Conservation (phyloP, 2,888 invertebrate genomes). For the Conops quadrifasciatus region DNA sequence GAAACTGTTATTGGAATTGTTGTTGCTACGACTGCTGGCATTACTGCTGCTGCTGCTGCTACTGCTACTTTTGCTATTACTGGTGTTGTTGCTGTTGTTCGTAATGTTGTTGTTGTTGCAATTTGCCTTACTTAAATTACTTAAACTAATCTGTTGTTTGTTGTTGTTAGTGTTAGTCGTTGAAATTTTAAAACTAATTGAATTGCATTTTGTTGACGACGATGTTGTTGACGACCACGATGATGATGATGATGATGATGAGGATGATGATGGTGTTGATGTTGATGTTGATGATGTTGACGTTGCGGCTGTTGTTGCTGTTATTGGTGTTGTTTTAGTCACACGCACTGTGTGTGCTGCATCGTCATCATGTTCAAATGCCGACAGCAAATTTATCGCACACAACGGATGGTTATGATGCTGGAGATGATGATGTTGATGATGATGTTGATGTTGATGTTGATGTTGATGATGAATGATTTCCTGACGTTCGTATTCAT, state of each 20-base stretch:
- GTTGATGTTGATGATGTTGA: slow-evolving; percentile 39
- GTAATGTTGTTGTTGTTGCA: slow-evolving; percentile 33
- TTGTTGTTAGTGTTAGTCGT: slow-evolving; percentile 43
- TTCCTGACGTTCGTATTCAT: slow-evolving; percentile 64
- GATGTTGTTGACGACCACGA: slow-evolving; percentile 21
- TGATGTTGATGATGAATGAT: slow-evolving; percentile 55
- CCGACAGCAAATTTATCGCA: slow-evolving; percentile 48
- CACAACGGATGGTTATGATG: slow-evolving; percentile 37
- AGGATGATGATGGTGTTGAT: slow-evolving; percentile 37
- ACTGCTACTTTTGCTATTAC: slow-evolving; percentile 41
- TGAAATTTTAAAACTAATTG: slow-evolving; percentile 46
- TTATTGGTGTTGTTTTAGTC: no score
- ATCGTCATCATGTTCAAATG: slow-evolving; percentile 40
- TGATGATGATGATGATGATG: slow-evolving; percentile 36
- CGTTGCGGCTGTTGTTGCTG: slow-evolving; percentile 30
- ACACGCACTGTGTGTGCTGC: neutral
- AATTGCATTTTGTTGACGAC: slow-evolving; percentile 29
- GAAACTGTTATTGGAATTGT: no score
- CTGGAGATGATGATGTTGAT: no score
- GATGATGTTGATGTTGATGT: no score
- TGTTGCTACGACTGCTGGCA: slow-evolving; percentile 18
- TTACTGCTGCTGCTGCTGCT: slow-evolving; percentile 29
- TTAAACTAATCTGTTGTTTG: slow-evolving; percentile 14
- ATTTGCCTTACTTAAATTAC: slow-evolving; percentile 26
- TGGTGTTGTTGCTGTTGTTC: slow-evolving; percentile 44